Base-by-base conservation (phyloP, 2,797 vertebrate genomes). In the Octomys mimax region DNA sequence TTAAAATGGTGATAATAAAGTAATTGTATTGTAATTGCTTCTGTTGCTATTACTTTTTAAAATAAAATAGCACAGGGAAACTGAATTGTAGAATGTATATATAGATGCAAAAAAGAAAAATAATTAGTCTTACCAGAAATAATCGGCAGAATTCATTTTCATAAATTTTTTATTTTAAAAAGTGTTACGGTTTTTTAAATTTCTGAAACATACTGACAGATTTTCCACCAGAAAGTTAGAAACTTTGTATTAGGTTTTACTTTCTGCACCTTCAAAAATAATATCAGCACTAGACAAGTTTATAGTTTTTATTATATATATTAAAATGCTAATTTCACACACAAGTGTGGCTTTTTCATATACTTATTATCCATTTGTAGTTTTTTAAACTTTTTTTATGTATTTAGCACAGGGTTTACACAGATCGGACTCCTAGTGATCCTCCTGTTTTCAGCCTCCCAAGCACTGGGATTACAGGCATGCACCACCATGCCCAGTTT, bases 111-210 rank as follows among this genome's bases (percentile, higher is more conserved):
- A 42, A 19, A 57, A 28, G 10, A 57, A 94, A 26, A 93, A 42
- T 79, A 71, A 82, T 70, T 28, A 68, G 26, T 89, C 36, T 81
- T 91, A 24, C 16, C 16, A 22, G 61, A 28, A 94, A 90, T 86
- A 94, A 83, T 94, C 96, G n/a, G 39, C 90, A 81, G 57, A 46
- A 33, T 81, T 89, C 64, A 33, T 95, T 92, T 95, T 89, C 87
- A 88, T 86, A 87, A 42, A 24, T 92, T 61, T 71, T 84, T 64
- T 5, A 21, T 10, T 73, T n/a, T 26, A 5, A 68, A 75, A 75
- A 75, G 42, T 18, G 33, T 68, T n/a, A n/a, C 31, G 33, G 12
- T 78, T 59, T 91, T 84, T 89, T 64, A 81, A 85, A 92, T 81
- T 49, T 93, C 64, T 93, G 19, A 12, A 42, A 36, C 26, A 62